These are phyloP conservation scores for Drosophila peninsularis DNA, from an alignment of 2,888 invertebrate genomes.

Conservation along the genomic window DNA sequence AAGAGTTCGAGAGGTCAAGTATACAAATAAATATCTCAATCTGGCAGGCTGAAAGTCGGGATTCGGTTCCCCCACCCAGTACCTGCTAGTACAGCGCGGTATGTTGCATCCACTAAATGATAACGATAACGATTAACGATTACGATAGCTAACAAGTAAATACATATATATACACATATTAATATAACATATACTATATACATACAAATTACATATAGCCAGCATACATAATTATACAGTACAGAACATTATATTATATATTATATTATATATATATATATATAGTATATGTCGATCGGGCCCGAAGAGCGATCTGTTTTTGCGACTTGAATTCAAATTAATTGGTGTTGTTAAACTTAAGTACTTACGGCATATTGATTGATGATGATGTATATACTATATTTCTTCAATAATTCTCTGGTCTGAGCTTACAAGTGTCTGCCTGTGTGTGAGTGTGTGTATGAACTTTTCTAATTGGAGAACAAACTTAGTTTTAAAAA, in stretches of 20 bases:
- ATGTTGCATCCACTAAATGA: constrained; percentile 78
- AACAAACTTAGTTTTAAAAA: constrained; percentile 64
- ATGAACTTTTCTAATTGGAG: constrained; percentile 60
- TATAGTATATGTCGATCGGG: constrained; percentile 13
- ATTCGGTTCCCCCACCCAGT: constrained; percentile 34
- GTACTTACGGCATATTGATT: constrained; percentile 38
- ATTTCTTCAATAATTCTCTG: constrained; percentile 31
- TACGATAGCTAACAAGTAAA: constrained; percentile 49
- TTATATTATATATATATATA: constrained; percentile 20
- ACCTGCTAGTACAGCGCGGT: constrained; percentile 74
- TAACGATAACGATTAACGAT: constrained; percentile 48
- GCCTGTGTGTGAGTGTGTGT: constrained; percentile 54
- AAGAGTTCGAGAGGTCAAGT: constrained; percentile 18
- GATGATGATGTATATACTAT: constrained; percentile 7
- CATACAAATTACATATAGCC: constrained; percentile 21
- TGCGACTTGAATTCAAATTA: constrained; percentile 27
- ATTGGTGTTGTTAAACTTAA: constrained; percentile 49
- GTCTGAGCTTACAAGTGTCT: constrained; percentile 15
- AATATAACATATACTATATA: constrained; percentile 15
- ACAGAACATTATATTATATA: constrained; percentile 20
- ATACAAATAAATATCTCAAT: constrained; percentile 58
- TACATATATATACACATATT: constrained; percentile 30
- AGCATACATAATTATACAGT: constrained; percentile 24
- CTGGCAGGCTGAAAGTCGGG: constrained; percentile 63
- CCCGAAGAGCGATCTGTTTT: constrained; percentile 24